phyloP scores from a whole-genome alignment of 1,140 invertebrate genomes.

The Drosophila orosa region DNA sequence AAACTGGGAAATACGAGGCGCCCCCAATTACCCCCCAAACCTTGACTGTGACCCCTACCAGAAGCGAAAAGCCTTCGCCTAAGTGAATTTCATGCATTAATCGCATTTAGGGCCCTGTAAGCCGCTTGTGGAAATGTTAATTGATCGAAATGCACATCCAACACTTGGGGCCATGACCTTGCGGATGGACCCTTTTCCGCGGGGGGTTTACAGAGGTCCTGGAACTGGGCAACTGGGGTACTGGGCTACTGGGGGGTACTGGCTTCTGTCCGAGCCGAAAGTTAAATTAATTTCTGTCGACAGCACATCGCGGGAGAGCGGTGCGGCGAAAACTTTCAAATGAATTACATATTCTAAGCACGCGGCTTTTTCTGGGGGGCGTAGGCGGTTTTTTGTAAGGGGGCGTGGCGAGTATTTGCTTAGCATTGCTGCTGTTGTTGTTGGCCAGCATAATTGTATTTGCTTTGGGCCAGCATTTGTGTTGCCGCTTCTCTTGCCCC shows the following conservation, averaged over 20 bases:
- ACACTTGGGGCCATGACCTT: slow-evolving; percentile 40
- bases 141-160: slow-evolving; percentile 72
- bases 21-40: background rate
- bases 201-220: background rate
- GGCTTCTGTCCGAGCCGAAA: slow-evolving; percentile 31
- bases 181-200: slow-evolving; percentile 29
- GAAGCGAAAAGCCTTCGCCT: slow-evolving; percentile 25
- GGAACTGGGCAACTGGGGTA: no score
- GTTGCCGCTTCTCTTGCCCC: slow-evolving; percentile 10
- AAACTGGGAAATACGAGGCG: background rate
- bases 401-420: slow-evolving; percentile 40
- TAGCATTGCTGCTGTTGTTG: slow-evolving; percentile 26
- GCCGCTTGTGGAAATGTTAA: slow-evolving; percentile 66
- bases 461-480: slow-evolving; percentile 58
- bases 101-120: slow-evolving; percentile 60
- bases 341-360: slow-evolving; percentile 80
- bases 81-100: slow-evolving; percentile 72
- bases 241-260: slow-evolving; percentile 1
- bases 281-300: slow-evolving; percentile 76
- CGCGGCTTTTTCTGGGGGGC: slow-evolving; percentile 38
- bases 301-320: slow-evolving; percentile 30
- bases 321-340: slow-evolving; percentile 61
- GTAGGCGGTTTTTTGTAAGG: slow-evolving; percentile 5
- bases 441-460: slow-evolving; percentile 71
- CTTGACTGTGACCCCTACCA: background rate